These are phyloP conservation scores for Drosophila falleni DNA, from an alignment of 2,888 invertebrate species.

Conservation along the genomic window DNA sequence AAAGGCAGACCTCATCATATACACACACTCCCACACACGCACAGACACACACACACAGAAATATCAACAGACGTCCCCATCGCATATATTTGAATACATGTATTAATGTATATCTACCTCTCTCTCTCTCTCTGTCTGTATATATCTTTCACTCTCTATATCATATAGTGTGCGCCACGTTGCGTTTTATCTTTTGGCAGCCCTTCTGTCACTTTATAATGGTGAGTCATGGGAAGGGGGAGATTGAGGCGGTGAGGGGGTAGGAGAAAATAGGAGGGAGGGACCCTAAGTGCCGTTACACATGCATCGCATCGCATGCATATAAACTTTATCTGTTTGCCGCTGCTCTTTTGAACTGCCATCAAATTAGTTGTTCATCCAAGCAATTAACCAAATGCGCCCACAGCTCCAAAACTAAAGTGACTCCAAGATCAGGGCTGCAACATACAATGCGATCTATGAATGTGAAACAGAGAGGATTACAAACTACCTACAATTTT, in stretches of 20 bases:
- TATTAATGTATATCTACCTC: conserved; percentile 14
- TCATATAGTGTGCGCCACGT: conserved; percentile 41
- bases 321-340: conserved; percentile 76
- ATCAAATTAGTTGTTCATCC: conserved; percentile 81
- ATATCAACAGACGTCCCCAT: conserved; percentile 39
- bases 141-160: conserved; percentile 1
- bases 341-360: conserved; percentile 79
- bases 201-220: conserved; percentile 46
- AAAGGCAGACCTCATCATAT: conserved; percentile 69
- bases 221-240: conserved; percentile 2
- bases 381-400: conserved; percentile 80
- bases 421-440: conserved; percentile 47
- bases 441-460: background rate
- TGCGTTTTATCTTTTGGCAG: conserved; percentile 69
- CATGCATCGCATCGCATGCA: conserved; percentile 68
- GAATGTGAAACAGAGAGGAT: background rate
- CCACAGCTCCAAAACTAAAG: conserved; percentile 50
- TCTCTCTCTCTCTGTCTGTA: background rate
- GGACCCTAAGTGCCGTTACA: conserved; percentile 76
- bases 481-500: background rate
- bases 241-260: background rate
- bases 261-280: background rate
- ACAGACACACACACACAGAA: background rate
- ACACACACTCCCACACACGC: conserved; percentile 32
- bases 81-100: conserved; percentile 73